A percentile compares a stretch with the other conserved stretches of the same genome.
Conservation (phyloP, 2,797 vertebrate species). For the Pelochelys cantorii region DNA sequence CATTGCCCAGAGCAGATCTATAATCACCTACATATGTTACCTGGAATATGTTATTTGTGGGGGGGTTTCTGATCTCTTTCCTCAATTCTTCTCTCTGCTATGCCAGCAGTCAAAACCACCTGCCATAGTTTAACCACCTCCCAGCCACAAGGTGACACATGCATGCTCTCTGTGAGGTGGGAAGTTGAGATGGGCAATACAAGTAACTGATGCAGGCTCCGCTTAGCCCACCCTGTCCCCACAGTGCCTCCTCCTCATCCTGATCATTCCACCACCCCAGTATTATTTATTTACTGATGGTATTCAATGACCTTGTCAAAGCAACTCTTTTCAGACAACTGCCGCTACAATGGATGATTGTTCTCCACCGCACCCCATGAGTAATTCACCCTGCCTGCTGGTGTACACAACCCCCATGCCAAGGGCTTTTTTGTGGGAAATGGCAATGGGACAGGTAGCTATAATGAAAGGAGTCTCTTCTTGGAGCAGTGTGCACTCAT, state of each 20-base stretch:
- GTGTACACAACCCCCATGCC: background rate
- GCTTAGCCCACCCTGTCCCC: background rate
- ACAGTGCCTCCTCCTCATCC: constrained; percentile 13
- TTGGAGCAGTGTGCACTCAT: constrained; percentile 8
- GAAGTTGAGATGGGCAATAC: accelerated
- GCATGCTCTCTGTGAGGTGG: background rate
- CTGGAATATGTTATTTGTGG: background rate
- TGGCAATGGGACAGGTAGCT: constrained; percentile 46
- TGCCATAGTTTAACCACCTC: background rate
- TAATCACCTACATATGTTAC: background rate
- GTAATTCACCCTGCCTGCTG: constrained; percentile 55
- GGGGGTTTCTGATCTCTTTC: background rate
- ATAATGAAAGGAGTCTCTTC: background rate
- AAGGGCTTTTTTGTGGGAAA: constrained; percentile 19
- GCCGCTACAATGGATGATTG: constrained; percentile 62
- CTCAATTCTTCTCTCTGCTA: background rate
- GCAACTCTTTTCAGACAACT: constrained; percentile 67
- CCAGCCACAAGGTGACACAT: background rate
- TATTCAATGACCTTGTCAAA: constrained; percentile 74
- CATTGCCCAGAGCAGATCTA: background rate
- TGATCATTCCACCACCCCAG: background rate
- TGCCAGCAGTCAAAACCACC: background rate
- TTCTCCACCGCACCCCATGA: constrained; percentile 48
- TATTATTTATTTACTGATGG: constrained; percentile 59
- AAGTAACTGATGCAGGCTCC: background rate